Evolutionary conservation across 2,797 vertebrate genomes (phyloP), one percentile per base, ranked within the genome.

Genomic region (Tiaroga cobitis): DNA sequence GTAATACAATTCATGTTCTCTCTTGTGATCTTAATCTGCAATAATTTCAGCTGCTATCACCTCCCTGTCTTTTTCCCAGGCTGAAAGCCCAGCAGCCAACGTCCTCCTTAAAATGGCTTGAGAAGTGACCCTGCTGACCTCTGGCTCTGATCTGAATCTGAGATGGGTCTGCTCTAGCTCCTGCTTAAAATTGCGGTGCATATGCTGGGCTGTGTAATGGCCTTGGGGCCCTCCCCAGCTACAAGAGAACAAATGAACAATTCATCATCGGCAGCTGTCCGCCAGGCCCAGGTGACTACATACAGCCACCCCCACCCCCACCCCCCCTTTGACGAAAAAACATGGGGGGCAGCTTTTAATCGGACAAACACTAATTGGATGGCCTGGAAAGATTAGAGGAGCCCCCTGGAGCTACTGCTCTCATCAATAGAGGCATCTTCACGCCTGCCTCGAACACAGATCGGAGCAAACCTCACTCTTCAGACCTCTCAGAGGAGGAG

Each of bases 251-350:
- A 95, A 94, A 92, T 90, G 94, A 95, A 95, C 92, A 94, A 93
- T 95, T 96, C 93, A 95, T 95, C 92, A 94, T 94, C 91, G 91
- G 92, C 94, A 94, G 94, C 95, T 96, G 94, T 96, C 95, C 74
- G 80, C 92, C 91, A 91, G 93, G 93, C 93, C 93, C 94, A 96
- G 95, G 94, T 95, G 95, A 96, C 93, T 92, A 90, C 87, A 92
- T 39, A 51, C 59, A 75, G 29, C 51, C 37, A 29, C 37, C 37
- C 37, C 34, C 34, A 34, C 3, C 3, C 67, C 73, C 37, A 11
- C 54, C 51, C 77, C 75, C 21, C 39, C 41, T 29, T 70, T 43
- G 29, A 72, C 39, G 51, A 80, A 81, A 65, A 82, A 85, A 87
- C 89, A 88, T 87, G 85, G 90, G 80, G 86, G 85, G 70, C 87